Evolutionary conservation across 2,888 invertebrate species (phyloP).

Genomic region (Autographa gamma): DNA sequence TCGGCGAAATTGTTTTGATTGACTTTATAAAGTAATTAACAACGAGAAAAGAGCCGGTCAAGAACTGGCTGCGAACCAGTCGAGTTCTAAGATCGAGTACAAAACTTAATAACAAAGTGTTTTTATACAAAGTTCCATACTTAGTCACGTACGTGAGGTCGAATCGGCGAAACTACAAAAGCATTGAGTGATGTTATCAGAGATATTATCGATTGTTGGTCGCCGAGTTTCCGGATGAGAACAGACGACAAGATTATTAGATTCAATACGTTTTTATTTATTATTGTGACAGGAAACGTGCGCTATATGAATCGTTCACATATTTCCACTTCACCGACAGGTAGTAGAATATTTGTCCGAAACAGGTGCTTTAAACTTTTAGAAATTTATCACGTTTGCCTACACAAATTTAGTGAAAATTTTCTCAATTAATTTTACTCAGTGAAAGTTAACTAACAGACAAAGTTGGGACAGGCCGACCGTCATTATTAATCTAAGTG

Average conservation of each 20-base stretch:
- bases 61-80: conserved; percentile 34
- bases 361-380: conserved; percentile 64
- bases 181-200: conserved; percentile 24
- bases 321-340: conserved; percentile 39
- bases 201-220: conserved; percentile 18
- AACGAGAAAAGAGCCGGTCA: conserved; percentile 53
- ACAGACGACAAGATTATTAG: conserved; percentile 28
- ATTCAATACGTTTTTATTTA: conserved; percentile 28
- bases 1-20: conserved; percentile 63
- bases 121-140: conserved; percentile 22
- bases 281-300: conserved; percentile 10
- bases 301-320: conserved; percentile 34
- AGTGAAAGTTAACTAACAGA: conserved; percentile 68
- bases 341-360: conserved; percentile 56
- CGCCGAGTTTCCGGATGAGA: conserved; percentile 8
- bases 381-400: conserved; percentile 66
- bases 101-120: conserved; percentile 21
- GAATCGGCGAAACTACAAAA: conserved; percentile 22
- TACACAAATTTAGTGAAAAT: conserved; percentile 69
- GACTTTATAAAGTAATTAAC: conserved; percentile 69
- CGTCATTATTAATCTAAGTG: conserved; percentile 66
- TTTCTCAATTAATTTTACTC: conserved; percentile 73
- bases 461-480: conserved; percentile 65
- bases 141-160: conserved; percentile 18
- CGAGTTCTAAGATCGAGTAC: conserved; percentile 19